Evolutionary conservation across 1,140 invertebrate genomes (phyloP), one percentile per base, ranked within the genome.

Genomic region (Heliconius congener): DNA sequence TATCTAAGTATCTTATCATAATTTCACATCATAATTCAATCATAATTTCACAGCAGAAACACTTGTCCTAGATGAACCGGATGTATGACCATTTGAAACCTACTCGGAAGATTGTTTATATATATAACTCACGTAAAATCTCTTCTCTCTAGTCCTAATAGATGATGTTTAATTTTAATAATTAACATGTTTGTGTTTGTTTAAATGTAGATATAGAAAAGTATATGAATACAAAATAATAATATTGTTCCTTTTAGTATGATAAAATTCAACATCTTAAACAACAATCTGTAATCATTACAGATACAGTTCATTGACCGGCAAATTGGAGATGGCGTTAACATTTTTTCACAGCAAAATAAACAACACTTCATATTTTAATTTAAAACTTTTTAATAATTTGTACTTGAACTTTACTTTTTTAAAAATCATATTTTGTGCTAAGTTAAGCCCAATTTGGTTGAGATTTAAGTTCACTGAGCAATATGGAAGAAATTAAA

Each of bases 261-360:
- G 23, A 66, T 71, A 66, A 66, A 55, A 27, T 30, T 30, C 42
- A 74, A 52, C 39, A 42, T 52, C 19, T 66, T 55, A 8, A 42
- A 34, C n/a, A 42, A 73, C 9, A 73, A 42, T 73, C 37, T 42
- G 37, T 42, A 73, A 73, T 23, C 72, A 73, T 39, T 66, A 66
- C 27, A 66, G 27, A 66, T 66, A 30, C 60, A 66, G 60, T 66
- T 66, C 60, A 66, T 30, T 66, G 23, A 66, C 60, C 60, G 23
- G 60, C 1, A 13, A 27, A 30, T 30, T 66, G 60, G 13, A 66
- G 60, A 66, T 66, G 60, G 60, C 60, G 27, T 66, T 23, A 66
- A 66, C 60, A 30, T 66, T 30, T 66, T 66, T 66, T 66, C 23
- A 30, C 27, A 30, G 27, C 3, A 66, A 66, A 66, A 66, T n/a